Conservation (phyloP, 2,113 vertebrate genomes). For the Anser cygnoides region DNA sequence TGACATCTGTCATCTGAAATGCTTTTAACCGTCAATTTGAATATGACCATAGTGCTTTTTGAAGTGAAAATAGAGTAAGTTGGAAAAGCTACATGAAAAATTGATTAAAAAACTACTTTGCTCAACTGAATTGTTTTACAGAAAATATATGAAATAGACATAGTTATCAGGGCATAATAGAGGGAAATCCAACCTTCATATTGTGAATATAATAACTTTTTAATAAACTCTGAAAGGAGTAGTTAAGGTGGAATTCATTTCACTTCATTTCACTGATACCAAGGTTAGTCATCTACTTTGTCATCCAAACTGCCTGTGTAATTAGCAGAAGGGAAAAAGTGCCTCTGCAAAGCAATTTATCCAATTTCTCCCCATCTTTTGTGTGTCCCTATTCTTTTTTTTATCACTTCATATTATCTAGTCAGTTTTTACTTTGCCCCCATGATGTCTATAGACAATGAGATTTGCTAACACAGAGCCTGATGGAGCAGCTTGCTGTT, state of each 20-base stretch:
- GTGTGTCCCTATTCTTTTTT: neutral
- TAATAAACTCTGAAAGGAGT: neutral
- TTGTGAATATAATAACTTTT: neutral
- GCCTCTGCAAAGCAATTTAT: neutral
- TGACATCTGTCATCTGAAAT: neutral
- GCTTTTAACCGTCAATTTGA: neutral
- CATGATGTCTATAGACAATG: neutral
- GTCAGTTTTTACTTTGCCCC: neutral
- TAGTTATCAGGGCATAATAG: neutral
- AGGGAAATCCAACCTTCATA: neutral
- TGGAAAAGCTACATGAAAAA: neutral
- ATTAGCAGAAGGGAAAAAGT: neutral
- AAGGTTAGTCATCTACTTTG: neutral
- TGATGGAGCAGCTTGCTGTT: neutral
- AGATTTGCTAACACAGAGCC: neutral
- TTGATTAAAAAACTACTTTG: neutral
- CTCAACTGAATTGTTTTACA: neutral
- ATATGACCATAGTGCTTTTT: neutral
- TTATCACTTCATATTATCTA: neutral
- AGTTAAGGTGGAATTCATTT: neutral
- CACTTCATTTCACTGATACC: neutral
- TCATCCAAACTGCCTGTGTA: neutral
- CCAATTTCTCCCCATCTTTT: neutral
- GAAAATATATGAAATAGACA: neutral
- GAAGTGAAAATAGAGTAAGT: neutral